Conservation (phyloP, 2,113 vertebrate genomes). For the Ictidomys tridecemlineatus region DNA sequence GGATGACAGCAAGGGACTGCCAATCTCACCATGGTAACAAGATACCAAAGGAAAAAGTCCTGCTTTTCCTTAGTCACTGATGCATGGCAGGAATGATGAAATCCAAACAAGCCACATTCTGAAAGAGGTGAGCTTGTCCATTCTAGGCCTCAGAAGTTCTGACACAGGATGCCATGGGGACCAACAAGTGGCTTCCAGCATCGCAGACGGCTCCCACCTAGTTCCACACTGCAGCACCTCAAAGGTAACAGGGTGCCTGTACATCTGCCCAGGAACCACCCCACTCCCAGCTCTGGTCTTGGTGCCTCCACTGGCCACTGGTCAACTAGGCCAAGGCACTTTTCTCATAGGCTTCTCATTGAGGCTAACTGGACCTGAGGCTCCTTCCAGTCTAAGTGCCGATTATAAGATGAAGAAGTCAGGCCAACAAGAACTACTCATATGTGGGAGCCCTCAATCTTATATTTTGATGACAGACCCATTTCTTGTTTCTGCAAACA, state of each 20-base stretch:
- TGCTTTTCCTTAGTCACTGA: background rate
- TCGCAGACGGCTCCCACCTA: background rate
- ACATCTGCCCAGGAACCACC: too few relatives aligned
- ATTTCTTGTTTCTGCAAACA: background rate
- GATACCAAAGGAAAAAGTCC: background rate
- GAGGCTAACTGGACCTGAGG: background rate
- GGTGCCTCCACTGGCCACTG: background rate
- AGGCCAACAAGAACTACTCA: background rate
- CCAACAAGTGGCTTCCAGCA: background rate
- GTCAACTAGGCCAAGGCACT: background rate
- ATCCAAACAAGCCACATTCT: background rate
- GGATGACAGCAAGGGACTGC: background rate
- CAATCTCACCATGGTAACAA: background rate
- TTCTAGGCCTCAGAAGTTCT: background rate
- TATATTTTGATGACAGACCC: background rate
- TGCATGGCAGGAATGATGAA: background rate
- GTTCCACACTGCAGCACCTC: background rate
- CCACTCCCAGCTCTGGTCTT: fast-evolving
- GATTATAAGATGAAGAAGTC: background rate
- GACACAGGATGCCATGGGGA: background rate
- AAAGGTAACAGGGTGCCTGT: background rate
- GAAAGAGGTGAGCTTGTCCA: background rate
- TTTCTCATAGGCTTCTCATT: too few relatives aligned
- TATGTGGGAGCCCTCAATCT: background rate
- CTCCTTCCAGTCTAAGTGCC: background rate